These are phyloP conservation scores for Melanogrammus aeglefinus DNA, from an alignment of 2,797 vertebrate genomes.

Conservation along the genomic window DNA sequence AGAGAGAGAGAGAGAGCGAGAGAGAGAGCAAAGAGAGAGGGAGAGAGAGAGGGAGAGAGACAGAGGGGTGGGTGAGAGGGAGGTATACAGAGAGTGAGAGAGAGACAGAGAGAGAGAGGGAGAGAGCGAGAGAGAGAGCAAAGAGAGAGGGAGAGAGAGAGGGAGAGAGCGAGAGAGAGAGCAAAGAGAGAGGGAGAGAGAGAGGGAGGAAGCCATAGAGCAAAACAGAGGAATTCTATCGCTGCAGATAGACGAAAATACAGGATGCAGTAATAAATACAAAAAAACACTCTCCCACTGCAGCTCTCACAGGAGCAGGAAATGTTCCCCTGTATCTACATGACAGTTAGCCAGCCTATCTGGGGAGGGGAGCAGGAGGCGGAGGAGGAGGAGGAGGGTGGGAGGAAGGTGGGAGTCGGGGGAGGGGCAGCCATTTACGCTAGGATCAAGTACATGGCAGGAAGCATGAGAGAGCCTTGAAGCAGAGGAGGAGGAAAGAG, in stretches of 20 bases:
- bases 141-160: neutral
- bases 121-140: neutral
- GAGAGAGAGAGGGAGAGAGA: neutral
- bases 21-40: neutral
- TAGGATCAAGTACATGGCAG: slow-evolving; percentile 70
- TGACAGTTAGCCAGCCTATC: slow-evolving; percentile 70
- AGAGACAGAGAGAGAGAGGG: neutral
- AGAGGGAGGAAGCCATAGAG: neutral
- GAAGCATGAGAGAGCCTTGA: slow-evolving; percentile 59
- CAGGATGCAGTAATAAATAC: slow-evolving; percentile 56
- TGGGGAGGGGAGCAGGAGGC: slow-evolving; percentile 35
- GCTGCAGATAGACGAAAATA: slow-evolving; percentile 43
- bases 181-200: neutral
- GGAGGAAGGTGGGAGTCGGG: neutral
- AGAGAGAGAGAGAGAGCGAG: neutral
- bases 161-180: neutral
- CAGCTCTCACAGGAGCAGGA: slow-evolving; percentile 59
- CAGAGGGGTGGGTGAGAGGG: neutral
- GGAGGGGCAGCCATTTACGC: slow-evolving; percentile 67
- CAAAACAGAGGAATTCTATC: slow-evolving; percentile 49
- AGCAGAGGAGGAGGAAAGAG: slow-evolving; percentile 50
- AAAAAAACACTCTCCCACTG: slow-evolving; percentile 51
- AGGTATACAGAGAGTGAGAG: neutral
- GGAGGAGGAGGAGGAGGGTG: neutral
- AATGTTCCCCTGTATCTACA: slow-evolving; percentile 59